Base-by-base conservation (phyloP, 2,888 invertebrate species). In the Arctia plantaginis region DNA sequence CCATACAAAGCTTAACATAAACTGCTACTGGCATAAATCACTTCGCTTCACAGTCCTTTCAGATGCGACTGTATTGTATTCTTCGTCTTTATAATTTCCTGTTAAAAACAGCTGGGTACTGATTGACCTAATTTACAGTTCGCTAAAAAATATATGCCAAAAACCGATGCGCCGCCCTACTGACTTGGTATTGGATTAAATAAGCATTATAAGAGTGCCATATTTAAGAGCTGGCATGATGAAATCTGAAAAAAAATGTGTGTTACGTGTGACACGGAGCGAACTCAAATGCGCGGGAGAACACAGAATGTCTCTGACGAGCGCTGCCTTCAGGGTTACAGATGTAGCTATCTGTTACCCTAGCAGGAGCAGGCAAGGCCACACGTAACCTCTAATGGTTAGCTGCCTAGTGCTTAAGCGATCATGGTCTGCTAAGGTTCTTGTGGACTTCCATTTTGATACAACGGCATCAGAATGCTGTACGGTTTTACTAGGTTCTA, bases 91-190 rank as follows among this genome's bases (percentile, higher is more conserved):
- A 72, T 86, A 82, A 86, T 87, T 86, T 83, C 81, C 82, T 80
- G 81, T 75, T 82, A 83, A 86, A 87, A 85, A 80, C 82, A 81
- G 77, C 74, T 74, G 68, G 72, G 77, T 80, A 79, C 89, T 89
- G 87, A 87, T 81, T 82, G 88, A 86, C 86, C 87, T 83, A 89
- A 86, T 89, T 90, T 86, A 30, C 51, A 18, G 71, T 33, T 18
- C 30, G 30, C 23, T 66, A 66, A 33, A 66, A 74, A 73, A 70
- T n/a, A 74, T 70, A 74, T 70, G 70, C 44, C 66, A 27, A 69
- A 27, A 47, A 62, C 7, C 12, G 27, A 62, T 62, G 41, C 62
- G 55, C 27, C 13, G n/a, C n/a, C 55, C n/a, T 27, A 27, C 55
- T 27, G 27, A 59, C 55, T 59, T 59, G 12, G 27, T 59, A 59